Evolutionary conservation across 1,140 invertebrate species (phyloP).

Genomic region (Drosophila kepulauana): DNA sequence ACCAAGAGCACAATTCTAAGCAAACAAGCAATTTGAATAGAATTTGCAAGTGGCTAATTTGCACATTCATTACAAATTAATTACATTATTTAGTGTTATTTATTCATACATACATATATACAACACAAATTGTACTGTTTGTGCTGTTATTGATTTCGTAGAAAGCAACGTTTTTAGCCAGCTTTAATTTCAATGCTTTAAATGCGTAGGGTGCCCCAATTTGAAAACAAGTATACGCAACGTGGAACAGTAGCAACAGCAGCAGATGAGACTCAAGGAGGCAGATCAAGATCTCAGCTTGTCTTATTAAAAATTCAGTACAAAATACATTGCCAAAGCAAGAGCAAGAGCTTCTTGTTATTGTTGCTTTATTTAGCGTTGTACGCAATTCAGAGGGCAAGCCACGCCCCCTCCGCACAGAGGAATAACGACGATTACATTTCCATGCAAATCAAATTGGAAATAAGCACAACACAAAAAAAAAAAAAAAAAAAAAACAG

Average conservation of each 20-base stretch:
- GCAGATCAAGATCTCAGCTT: constrained; percentile 51
- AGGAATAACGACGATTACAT: constrained; percentile 63
- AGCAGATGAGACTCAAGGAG: background rate
- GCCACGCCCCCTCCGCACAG: constrained; percentile 8
- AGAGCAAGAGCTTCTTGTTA: constrained; percentile 38
- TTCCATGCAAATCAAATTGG: constrained; percentile 82
- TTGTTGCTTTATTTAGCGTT: constrained; percentile 18
- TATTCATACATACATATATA: background rate
- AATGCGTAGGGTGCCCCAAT: constrained; percentile 23
- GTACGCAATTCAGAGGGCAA: background rate
- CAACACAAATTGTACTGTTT: too few species aligned
- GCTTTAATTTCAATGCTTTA: constrained; percentile 3
- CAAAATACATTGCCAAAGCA: constrained; percentile 69
- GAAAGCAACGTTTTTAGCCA: background rate
- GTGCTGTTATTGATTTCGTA: background rate
- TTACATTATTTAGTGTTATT: background rate
- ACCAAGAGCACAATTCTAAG: background rate
- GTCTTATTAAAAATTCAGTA: constrained; percentile 82
- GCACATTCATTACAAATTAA: constrained; percentile 6
- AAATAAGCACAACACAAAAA: constrained; percentile 48
- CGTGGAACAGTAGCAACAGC: background rate
- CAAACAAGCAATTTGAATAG: constrained; percentile 1
- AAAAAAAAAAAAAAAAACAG: constrained; percentile 29
- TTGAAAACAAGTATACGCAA: constrained; percentile 42
- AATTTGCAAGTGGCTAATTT: constrained; percentile 6